phyloP scores from a whole-genome alignment of 2,888 invertebrate genomes.

The Catotricha subobsoleta region DNA sequence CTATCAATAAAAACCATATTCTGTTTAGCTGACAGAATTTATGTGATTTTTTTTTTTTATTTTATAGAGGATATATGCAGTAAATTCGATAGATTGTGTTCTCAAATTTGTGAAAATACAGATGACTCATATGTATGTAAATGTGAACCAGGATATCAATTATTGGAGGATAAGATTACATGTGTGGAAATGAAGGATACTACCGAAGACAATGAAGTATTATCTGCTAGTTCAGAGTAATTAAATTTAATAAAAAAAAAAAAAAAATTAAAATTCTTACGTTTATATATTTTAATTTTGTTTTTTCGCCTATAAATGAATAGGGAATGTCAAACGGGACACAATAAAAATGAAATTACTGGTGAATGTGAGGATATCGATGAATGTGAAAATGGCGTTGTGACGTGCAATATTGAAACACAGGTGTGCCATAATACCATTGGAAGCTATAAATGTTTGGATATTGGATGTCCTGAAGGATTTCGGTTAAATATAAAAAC shows the following conservation, averaged over 20 bases:
- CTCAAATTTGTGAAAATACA: constrained; percentile 37
- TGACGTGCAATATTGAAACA: constrained; percentile 41
- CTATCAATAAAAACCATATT: not conserved
- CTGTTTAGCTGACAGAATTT: not conserved
- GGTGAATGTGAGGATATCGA: constrained; percentile 41
- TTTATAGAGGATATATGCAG: constrained; percentile 34
- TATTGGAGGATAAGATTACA: constrained; percentile 34
- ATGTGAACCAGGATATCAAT: constrained; percentile 30
- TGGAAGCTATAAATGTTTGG: constrained; percentile 31
- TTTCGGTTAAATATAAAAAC: constrained; percentile 34
- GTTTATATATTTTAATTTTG: not conserved
- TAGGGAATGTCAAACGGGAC: constrained; percentile 30
- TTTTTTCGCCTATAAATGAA: not conserved
- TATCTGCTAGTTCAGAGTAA: too few relatives aligned
- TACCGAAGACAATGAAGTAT: constrained; percentile 1
- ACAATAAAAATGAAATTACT: constrained; percentile 23
- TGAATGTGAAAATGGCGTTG: constrained; percentile 48
- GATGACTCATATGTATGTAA: constrained; percentile 36
- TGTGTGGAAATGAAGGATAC: constrained; percentile 20
- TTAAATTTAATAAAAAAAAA: too few relatives aligned
- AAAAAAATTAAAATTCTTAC: too few relatives aligned
- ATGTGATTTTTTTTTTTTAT: not conserved
- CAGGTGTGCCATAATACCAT: constrained; percentile 50
- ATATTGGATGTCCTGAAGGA: constrained; percentile 26
- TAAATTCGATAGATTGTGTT: constrained; percentile 34